Percentiles rank a stretch among this genome's conserved stretches.
These are phyloP conservation scores for Aphelinus certus DNA, from an alignment of 1,140 invertebrate species.

Conservation along the genomic window DNA sequence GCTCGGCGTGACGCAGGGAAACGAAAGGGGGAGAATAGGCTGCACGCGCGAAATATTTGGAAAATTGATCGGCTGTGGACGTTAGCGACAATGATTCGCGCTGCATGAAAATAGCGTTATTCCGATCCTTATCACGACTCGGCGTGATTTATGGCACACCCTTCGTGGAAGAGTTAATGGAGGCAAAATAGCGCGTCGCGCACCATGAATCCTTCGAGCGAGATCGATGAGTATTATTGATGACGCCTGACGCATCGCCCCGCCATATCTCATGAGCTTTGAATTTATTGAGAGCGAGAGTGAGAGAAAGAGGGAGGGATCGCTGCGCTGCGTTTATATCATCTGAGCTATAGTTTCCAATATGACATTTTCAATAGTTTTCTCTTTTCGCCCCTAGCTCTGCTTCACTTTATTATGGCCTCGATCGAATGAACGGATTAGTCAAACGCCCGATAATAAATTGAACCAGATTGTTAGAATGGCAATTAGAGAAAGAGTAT, in stretches of 20 bases:
- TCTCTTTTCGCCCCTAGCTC: no score
- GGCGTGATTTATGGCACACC: conserved; percentile 30
- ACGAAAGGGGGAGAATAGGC: background rate
- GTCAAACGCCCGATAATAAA: no score
- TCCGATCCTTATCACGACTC: conserved; percentile 30
- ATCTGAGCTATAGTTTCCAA: no score
- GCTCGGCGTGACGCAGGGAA: no score
- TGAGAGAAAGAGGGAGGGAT: no score
- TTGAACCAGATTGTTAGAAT: no score
- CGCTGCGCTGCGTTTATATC: no score
- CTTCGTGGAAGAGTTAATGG: conserved; percentile 35
- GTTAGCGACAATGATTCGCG: conserved; percentile 29
- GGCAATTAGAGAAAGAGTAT: no score
- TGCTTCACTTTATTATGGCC: no score
- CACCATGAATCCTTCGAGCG: conserved; percentile 16
- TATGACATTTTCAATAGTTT: no score
- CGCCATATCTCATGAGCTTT: conserved; percentile 4
- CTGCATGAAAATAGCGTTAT: conserved; percentile 35
- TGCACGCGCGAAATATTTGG: conserved; percentile 5
- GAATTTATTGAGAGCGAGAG: no score
- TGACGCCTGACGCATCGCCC: conserved; percentile 30
- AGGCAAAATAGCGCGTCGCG: conserved; percentile 34
- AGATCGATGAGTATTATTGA: conserved; percentile 31
- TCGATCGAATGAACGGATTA: no score
- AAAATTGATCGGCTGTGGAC: conserved; percentile 9